Evolutionary conservation across 2,888 invertebrate species (phyloP), one percentile per base, ranked within the genome.

Genomic region (Tupiocoris notatus): DNA sequence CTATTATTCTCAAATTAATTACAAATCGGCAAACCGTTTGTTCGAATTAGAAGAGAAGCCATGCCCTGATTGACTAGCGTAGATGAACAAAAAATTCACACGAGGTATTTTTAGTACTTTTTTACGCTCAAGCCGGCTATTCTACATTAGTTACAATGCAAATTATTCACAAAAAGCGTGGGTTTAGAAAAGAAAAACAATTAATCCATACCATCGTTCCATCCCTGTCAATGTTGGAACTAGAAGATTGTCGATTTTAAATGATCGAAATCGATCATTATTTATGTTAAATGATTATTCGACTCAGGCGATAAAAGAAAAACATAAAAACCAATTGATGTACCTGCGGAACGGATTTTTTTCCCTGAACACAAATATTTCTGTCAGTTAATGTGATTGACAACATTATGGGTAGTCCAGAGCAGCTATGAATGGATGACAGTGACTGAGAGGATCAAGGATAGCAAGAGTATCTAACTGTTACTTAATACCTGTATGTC

Each of bases 401-500:
- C 39, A 39, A 39, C 39, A 39, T 7, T 12, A 39, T 39, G 39
- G 39, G 39, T 7, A 7, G 39, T 39, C 39, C 39, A 39, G 39
- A 12, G 39, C 39, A 39, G 39, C 39, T 39, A 39, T 39, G 39
- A 39, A 39, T 3, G 39, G 39, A 12, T 39, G 39, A 39, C 39
- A 39, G 39, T 39, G 39, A 39, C 39, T 7, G 39, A 39, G 39
- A 39, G 6, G 39, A 39, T 3, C 6, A 39, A 7, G 39, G 39
- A 12, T 39, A 39, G 39, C 39, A 39, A 39, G 39, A 77, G 74
- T 75, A 78, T 77, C 76, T 75, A 75, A 78, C 77, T 77, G 62
- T 78, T 79, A 79, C 78, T 68, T 73, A 77, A 77, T 86, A 94
- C 93, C 88, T 93, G 96, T 82, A 99, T 93, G 84, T 96, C 96